Percentiles rank a stretch among this genome's conserved stretches.
These are phyloP conservation scores for Rhinoraja longicauda DNA, from an alignment of 2,797 vertebrate genomes.

Conservation along the genomic window DNA sequence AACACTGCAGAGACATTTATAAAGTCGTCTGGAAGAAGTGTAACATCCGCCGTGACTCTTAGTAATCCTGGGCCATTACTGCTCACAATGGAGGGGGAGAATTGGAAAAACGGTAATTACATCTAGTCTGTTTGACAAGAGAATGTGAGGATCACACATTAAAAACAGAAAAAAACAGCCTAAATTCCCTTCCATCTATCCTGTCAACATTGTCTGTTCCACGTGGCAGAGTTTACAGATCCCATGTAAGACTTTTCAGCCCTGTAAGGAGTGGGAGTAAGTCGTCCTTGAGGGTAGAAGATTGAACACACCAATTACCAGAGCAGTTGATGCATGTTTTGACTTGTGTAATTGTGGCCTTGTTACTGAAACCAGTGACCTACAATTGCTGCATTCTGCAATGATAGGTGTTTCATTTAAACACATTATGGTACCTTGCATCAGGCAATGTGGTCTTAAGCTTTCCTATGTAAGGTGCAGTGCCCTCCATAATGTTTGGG, in stretches of 20 bases:
- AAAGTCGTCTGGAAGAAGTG: too few relatives aligned
- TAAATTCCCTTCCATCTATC: too few relatives aligned
- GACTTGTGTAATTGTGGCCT: conserved; percentile 15
- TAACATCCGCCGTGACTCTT: too few relatives aligned
- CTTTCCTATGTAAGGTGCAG: background rate
- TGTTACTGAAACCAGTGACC: conserved; percentile 16
- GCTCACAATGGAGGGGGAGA: too few relatives aligned
- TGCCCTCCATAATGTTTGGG: too few relatives aligned
- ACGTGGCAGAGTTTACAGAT: background rate
- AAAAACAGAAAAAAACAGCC: too few relatives aligned
- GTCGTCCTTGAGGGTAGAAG: background rate
- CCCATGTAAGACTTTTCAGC: background rate
- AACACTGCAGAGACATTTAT: too few relatives aligned
- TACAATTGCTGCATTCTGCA: background rate
- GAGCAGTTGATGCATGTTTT: background rate
- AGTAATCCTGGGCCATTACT: too few relatives aligned
- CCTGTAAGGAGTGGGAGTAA: background rate
- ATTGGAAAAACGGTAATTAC: background rate
- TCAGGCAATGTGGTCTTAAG: background rate
- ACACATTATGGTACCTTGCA: background rate
- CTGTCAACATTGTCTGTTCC: too few relatives aligned
- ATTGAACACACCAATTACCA: background rate
- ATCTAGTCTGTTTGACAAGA: background rate
- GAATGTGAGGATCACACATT: background rate
- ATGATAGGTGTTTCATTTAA: background rate